phyloP scores from a whole-genome alignment of 2,797 vertebrate genomes.

The Amblyraja radiata region DNA sequence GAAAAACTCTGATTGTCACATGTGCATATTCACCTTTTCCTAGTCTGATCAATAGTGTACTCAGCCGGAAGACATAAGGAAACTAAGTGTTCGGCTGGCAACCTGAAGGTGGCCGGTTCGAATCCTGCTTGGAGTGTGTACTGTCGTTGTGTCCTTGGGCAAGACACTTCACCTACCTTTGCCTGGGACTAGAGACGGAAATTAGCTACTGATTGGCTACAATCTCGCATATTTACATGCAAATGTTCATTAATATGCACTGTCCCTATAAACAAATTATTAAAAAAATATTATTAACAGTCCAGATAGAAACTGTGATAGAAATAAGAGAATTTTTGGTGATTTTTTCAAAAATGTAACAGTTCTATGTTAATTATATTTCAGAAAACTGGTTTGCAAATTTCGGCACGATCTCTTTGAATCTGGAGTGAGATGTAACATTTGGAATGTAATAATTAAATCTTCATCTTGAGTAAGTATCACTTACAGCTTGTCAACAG shows the following conservation, averaged over 20 bases:
- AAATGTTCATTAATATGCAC: no score
- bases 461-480: not conserved
- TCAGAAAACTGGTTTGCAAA: not conserved
- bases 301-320: not conserved
- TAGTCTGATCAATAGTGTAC: not conserved
- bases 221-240: no score
- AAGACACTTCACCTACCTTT: no score
- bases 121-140: no score
- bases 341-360: not conserved
- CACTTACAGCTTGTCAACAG: not conserved
- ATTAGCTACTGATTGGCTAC: no score
- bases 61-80: not conserved
- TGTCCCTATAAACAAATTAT: no score
- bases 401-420: not conserved
- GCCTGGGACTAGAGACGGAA: no score
- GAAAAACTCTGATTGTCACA: not conserved
- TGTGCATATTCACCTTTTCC: not conserved
- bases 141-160: no score
- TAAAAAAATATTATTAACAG: no score
- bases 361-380: not conserved
- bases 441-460: not conserved
- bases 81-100: no score
- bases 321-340: not conserved
- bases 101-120: no score
- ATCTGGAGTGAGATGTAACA: not conserved